These are phyloP conservation scores for Pseudochirops cupreus DNA, from an alignment of 2,797 vertebrate species.

Conservation along the genomic window DNA sequence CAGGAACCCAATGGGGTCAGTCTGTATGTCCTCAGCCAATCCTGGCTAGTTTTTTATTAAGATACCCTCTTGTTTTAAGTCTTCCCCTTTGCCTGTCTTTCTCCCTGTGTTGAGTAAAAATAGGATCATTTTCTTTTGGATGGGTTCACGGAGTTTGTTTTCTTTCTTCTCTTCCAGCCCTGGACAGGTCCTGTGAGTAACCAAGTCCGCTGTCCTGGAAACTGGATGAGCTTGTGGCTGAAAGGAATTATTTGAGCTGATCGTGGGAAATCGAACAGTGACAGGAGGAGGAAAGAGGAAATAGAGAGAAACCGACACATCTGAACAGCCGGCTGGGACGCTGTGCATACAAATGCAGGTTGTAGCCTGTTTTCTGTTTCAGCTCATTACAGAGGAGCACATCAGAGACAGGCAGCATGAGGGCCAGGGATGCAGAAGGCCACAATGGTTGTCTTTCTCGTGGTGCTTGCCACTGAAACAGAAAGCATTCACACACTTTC, in stretches of 20 bases:
- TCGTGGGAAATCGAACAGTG: conserved; percentile 60
- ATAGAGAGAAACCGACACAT: conserved; percentile 33
- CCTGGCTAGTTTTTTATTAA: not conserved
- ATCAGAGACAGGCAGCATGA: not conserved
- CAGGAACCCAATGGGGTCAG: not conserved
- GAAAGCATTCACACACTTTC: not conserved
- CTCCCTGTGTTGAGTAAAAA: conserved; percentile 52
- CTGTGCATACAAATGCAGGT: conserved; percentile 33
- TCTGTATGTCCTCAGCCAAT: not conserved
- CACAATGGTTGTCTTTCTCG: not conserved
- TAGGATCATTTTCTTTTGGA: conserved; percentile 39
- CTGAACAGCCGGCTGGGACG: conserved; percentile 13
- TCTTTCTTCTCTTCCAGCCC: conserved; percentile 61
- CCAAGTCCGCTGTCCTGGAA: conserved; percentile 56
- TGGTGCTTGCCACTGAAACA: not conserved
- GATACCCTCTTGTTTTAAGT: conserved; percentile 4
- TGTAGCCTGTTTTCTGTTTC: conserved; percentile 16
- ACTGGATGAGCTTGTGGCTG: conserved; percentile 42
- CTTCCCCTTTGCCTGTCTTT: not conserved
- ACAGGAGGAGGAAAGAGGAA: conserved; percentile 50
- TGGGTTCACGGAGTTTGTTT: conserved; percentile 38
- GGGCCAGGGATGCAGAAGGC: not conserved
- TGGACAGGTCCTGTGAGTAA: conserved; percentile 39
- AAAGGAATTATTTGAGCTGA: conserved; percentile 65
- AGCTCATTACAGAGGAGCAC: conserved; percentile 49